Evolutionary conservation across 2,888 invertebrate genomes (phyloP).

Genomic region (Dusona sp.): DNA sequence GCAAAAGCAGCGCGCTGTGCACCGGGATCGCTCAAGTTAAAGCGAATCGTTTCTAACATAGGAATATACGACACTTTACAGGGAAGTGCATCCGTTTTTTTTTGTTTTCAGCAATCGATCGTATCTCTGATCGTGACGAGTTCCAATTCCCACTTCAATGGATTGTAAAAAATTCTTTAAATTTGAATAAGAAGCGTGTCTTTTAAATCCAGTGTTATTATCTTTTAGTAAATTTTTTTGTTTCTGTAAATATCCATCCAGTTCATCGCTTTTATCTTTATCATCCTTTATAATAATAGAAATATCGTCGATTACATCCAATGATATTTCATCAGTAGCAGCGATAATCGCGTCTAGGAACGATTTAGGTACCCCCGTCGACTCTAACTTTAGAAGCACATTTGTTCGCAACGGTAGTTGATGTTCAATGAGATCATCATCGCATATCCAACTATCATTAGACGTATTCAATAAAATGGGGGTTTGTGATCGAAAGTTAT

Average conservation of each 20-base stretch:
- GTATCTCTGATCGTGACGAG: too few relatives aligned
- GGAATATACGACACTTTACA: too few relatives aligned
- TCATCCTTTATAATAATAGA: background rate
- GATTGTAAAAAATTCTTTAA: too few relatives aligned
- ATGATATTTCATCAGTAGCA: background rate
- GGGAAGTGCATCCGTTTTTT: too few relatives aligned
- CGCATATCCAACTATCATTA: background rate
- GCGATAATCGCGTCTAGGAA: background rate
- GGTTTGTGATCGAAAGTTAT: background rate
- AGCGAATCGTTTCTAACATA: too few relatives aligned
- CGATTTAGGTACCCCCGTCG: conserved; percentile 35
- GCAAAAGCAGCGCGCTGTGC: too few relatives aligned
- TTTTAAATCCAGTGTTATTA: background rate
- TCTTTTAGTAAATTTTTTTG: background rate
- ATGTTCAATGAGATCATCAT: background rate
- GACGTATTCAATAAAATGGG: background rate
- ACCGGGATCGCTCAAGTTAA: too few relatives aligned
- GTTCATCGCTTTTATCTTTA: background rate
- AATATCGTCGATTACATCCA: background rate
- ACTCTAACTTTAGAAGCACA: background rate
- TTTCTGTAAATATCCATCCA: background rate
- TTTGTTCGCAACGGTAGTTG: background rate
- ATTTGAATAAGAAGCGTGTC: too few relatives aligned
- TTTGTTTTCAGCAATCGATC: too few relatives aligned
- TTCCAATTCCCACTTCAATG: too few relatives aligned